Percentiles rank a stretch among this genome's conserved stretches.
phyloP scores from a whole-genome alignment of 2,113 vertebrate species.

The Neoarius graeffei region DNA sequence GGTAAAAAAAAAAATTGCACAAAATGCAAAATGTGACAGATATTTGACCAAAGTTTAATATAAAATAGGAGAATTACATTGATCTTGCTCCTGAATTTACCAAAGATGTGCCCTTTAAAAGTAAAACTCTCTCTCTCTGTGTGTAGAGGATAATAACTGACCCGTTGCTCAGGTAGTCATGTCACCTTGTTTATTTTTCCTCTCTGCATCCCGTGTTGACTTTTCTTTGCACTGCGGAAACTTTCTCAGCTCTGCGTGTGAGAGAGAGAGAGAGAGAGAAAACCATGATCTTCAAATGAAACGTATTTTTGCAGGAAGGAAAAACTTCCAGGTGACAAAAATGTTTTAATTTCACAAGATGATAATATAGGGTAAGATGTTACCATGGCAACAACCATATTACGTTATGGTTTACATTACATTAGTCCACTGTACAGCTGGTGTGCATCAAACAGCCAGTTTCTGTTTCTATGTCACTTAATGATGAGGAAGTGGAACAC shows the following conservation, averaged over 20 bases:
- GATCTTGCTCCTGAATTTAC: too few species aligned
- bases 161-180: background rate
- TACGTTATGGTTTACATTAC: background rate
- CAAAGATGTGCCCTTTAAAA: too few species aligned
- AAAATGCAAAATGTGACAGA: too few species aligned
- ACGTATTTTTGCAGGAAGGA: background rate
- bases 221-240: slow-evolving; percentile 28
- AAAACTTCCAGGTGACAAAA: background rate
- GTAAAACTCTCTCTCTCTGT: background rate
- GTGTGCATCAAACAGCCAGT: background rate
- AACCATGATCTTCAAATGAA: background rate
- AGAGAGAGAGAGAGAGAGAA: too few species aligned
- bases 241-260: slow-evolving; percentile 21
- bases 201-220: slow-evolving; percentile 9
- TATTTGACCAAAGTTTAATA: too few species aligned
- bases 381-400: background rate
- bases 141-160: background rate
- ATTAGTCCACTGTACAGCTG: background rate
- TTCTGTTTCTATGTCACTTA: background rate
- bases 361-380: background rate
- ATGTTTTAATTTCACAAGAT: background rate
- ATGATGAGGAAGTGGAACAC: background rate
- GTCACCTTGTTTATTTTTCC: slow-evolving; percentile 16
- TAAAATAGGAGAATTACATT: too few species aligned
- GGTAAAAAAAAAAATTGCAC: too few species aligned